Evolutionary conservation across 2,797 vertebrate species (phyloP).

Genomic region (Pachyuromys duprasi): DNA sequence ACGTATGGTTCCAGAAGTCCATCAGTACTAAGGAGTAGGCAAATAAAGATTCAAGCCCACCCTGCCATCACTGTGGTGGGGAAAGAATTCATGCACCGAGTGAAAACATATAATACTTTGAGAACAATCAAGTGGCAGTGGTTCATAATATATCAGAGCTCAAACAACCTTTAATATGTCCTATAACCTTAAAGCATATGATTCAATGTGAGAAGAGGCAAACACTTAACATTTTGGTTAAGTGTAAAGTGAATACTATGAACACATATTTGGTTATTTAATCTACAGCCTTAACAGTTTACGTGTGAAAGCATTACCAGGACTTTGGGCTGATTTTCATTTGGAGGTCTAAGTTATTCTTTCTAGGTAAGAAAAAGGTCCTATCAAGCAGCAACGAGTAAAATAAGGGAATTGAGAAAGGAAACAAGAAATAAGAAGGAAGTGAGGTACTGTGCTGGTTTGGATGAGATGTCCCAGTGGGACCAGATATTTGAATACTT

Average conservation of each 20-base stretch:
- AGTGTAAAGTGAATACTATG: background rate
- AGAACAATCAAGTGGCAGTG: background rate
- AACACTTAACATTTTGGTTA: background rate
- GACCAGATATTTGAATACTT: too few relatives aligned
- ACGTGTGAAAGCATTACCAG: background rate
- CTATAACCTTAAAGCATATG: background rate
- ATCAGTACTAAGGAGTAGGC: background rate
- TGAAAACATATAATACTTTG: background rate
- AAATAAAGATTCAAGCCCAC: conserved; percentile 9
- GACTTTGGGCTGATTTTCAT: conserved; percentile 30
- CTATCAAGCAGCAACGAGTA: background rate
- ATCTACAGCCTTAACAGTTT: background rate
- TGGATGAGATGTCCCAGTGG: background rate
- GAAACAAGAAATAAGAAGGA: background rate
- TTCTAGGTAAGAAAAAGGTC: background rate
- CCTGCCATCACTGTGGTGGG: background rate
- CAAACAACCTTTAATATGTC: background rate
- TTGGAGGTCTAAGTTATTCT: background rate
- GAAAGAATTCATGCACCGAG: background rate
- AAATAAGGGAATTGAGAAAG: background rate
- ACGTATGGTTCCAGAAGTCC: background rate
- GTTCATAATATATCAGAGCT: background rate
- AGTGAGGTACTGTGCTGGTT: background rate
- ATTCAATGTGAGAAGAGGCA: background rate
- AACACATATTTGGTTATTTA: conserved; percentile 4